A percentile compares a stretch with the other conserved stretches of the same genome.
Conservation (phyloP, 2,797 vertebrate species). For the Cichlasoma orientale region DNA sequence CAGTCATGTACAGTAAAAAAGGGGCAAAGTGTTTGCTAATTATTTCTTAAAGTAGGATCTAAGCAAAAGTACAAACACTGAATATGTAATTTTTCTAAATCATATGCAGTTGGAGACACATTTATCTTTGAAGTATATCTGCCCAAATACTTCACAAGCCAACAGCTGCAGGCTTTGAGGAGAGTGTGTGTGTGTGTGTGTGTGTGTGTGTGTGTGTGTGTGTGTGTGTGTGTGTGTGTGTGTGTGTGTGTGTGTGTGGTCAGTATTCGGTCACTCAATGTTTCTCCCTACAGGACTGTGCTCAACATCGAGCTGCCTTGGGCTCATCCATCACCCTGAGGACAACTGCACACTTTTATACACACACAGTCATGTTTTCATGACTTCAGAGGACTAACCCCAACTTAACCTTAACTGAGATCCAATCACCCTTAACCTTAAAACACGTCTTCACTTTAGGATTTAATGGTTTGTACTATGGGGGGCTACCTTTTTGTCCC, state of each 20-base stretch:
- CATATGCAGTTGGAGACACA: neutral
- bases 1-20: neutral
- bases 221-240: constrained; percentile 11
- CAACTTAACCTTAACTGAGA: neutral
- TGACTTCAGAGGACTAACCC: neutral
- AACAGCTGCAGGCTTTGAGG: neutral
- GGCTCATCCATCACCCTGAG: constrained; percentile 45
- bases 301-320: constrained; percentile 11
- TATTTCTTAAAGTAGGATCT: neutral
- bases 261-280: constrained; percentile 16
- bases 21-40: neutral
- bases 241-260: constrained; percentile 32
- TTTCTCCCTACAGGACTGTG: constrained; percentile 16
- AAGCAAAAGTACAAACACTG: neutral
- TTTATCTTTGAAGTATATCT: neutral
- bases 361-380: neutral
- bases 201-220: neutral
- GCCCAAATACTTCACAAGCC: neutral
- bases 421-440: neutral
- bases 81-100: neutral
- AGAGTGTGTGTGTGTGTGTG: neutral
- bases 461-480: neutral
- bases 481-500: neutral
- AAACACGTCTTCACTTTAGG: neutral
- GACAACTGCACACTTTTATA: neutral